These are phyloP conservation scores for Ardeotis arabs DNA, from an alignment of 2,113 vertebrate species.

Conservation along the genomic window DNA sequence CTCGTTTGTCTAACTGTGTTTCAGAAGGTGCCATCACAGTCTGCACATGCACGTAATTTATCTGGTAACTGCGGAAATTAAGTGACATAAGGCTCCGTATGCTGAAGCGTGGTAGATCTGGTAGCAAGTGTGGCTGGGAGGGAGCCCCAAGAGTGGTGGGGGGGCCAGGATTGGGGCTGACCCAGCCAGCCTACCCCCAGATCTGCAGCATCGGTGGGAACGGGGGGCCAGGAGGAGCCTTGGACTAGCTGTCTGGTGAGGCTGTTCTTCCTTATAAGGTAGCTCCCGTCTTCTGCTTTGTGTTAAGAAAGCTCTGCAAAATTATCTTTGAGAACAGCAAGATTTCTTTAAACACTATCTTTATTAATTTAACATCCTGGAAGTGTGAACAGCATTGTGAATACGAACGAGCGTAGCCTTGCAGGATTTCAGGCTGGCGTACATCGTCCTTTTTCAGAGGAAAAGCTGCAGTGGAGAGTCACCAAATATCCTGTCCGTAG, in stretches of 20 bases:
- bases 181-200: fast-evolving
- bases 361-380: background rate
- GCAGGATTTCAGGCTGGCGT: background rate
- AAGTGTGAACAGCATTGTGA: background rate
- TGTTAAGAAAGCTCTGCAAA: background rate
- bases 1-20: background rate
- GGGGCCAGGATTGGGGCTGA: background rate
- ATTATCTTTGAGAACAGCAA: background rate
- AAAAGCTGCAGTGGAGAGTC: background rate
- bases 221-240: background rate
- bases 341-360: background rate
- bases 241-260: background rate
- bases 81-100: fast-evolving
- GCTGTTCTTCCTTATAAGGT: background rate
- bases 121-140: too few species aligned
- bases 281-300: background rate
- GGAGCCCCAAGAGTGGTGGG: too few species aligned
- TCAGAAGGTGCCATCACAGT: background rate
- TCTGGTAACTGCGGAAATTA: background rate
- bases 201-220: fast-evolving
- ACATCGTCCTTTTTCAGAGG: background rate
- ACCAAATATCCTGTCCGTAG: fast-evolving
- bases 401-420: background rate
- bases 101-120: fast-evolving
- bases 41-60: background rate